Evolutionary conservation across 2,113 vertebrate genomes (phyloP), one percentile per base, ranked within the genome.

Genomic region (human (Homo sapiens)): DNA sequence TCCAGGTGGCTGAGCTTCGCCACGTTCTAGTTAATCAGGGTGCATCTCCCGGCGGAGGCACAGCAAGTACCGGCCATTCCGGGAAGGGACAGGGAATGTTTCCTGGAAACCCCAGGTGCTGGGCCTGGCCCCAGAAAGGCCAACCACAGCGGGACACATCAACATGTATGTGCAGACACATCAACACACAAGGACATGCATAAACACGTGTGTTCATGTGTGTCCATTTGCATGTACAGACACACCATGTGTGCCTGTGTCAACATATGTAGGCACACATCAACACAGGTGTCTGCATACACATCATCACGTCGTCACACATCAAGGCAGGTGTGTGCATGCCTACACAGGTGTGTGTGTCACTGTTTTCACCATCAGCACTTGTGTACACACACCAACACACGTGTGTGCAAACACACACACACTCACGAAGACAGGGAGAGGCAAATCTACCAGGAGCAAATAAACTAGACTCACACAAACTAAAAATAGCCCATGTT

Each of bases 201-300:
- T 3, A 8, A 27, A 23, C 13, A 18, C 0, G 0, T 0, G 3
- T 3, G 6, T 10, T 10, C 64, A 23, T 1, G 17, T 10, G 25
- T 43, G 55, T 1, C 8, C 38, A 7, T 4, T 0, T 27, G 25
- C 6, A 3, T 78, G 20, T 22, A 30, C 6, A 13, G 11, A 11
- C 43, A 52, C 8, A 5, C 43, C 32, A 16, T 22, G 1, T 11
- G 17, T 16, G 79, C 18, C 72, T 14, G 12, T 1, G 2, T 12
- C 25, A 30, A 64, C 16, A 8, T 4, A 7, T 14, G 85, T 35
- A 30, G 7, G 16, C 5, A 1, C 5, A 0, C 18, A 6, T 43
- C 1, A 2, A 57, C 40, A 27, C 11, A 1, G 4, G 1, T 22
- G 1, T 30, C 4, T 6, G 0, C 38, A 59, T 5, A 2, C 2